Conservation (phyloP, 92 coral and sea anemone genomes). For the Bergia sp. region DNA sequence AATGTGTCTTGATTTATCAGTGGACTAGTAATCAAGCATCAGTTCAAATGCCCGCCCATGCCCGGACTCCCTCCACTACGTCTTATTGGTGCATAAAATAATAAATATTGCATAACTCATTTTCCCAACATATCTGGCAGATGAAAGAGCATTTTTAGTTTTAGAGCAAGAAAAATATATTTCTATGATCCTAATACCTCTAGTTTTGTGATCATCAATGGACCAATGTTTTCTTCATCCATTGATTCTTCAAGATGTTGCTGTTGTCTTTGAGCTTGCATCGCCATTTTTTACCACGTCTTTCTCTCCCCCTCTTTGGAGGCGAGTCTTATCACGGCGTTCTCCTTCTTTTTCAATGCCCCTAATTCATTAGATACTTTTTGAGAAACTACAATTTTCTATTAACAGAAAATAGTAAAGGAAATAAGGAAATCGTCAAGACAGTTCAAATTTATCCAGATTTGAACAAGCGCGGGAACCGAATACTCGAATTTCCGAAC, state of each 20-base stretch:
- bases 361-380: not conserved
- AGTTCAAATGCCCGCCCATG: no score
- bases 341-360: not conserved
- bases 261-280: constrained; percentile 80
- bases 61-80: no score
- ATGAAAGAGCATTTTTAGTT: not conserved
- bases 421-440: not conserved
- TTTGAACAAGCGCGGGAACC: constrained; percentile 65
- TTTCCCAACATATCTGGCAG: no score
- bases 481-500: constrained; percentile 1
- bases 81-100: no score
- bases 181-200: constrained; percentile 59
- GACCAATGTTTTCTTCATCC: constrained; percentile 66
- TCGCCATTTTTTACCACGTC: constrained; percentile 58
- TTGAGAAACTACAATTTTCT: not conserved
- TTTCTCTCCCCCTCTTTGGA: not conserved
- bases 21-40: no score
- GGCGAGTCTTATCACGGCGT: not conserved
- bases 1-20: no score
- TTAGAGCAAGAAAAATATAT: not conserved
- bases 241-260: constrained; percentile 76
- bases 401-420: not conserved
- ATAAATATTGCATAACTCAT: no score
- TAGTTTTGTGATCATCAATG: constrained; percentile 79
- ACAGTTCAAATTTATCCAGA: constrained; percentile 11